A percentile compares a stretch with the other conserved stretches of the same genome.
These are phyloP conservation scores for Trematomus loennbergii DNA, from an alignment of 2,113 vertebrate species.

Conservation along the genomic window DNA sequence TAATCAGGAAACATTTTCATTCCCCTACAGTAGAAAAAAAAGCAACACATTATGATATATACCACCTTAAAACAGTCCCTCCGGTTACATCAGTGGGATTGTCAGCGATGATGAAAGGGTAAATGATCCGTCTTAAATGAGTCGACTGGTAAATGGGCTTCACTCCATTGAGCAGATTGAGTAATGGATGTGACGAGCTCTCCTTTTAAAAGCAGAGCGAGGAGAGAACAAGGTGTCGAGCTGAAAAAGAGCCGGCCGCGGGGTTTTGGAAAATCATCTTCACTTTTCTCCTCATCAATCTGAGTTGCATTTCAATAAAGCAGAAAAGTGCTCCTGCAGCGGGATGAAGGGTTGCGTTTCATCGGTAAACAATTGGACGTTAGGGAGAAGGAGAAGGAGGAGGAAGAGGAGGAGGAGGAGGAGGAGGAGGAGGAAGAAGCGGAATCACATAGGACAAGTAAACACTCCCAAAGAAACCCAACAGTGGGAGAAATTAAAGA, in stretches of 20 bases:
- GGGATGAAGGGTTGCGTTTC: conserved; percentile 49
- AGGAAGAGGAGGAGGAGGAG: too few relatives aligned
- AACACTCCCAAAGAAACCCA: too few relatives aligned
- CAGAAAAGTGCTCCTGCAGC: conserved; percentile 43
- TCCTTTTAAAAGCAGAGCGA: conserved; percentile 67
- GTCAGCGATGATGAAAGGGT: conserved; percentile 75
- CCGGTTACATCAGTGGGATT: conserved; percentile 66
- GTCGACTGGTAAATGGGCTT: conserved; percentile 78
- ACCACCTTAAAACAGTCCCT: conserved; percentile 29
- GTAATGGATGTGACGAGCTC: conserved; percentile 76
- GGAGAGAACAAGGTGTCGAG: conserved; percentile 23
- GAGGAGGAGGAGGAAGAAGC: neutral
- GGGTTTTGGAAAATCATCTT: conserved; percentile 47
- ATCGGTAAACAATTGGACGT: conserved; percentile 43
- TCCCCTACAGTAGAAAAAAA: conserved; percentile 36
- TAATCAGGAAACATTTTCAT: conserved; percentile 18
- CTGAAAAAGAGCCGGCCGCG: conserved; percentile 42
- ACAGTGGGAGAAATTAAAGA: too few relatives aligned
- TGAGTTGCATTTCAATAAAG: conserved; percentile 56
- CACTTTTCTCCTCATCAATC: conserved; percentile 61
- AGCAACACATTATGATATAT: conserved; percentile 21
- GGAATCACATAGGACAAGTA: too few relatives aligned
- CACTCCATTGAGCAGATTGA: conserved; percentile 77
- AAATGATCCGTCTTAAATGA: conserved; percentile 79
- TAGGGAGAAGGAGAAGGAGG: neutral